phyloP scores from a whole-genome alignment of 2,888 invertebrate genomes.

The Diadromus collaris region DNA sequence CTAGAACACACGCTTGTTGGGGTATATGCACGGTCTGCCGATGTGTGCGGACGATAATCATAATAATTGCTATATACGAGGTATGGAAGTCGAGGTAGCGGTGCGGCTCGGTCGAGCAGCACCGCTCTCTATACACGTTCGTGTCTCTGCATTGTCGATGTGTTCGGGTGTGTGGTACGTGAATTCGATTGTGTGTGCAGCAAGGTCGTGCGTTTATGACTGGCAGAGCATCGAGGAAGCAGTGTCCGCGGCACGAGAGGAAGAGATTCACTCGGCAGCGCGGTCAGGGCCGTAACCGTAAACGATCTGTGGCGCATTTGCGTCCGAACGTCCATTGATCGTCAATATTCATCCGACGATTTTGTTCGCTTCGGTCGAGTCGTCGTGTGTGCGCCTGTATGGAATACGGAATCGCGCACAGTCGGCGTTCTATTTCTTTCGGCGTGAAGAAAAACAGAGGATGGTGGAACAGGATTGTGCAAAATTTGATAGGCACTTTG shows the following conservation, averaged over 20 bases:
- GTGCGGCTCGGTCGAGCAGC: slow-evolving; percentile 2
- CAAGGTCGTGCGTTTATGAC: slow-evolving; percentile 39
- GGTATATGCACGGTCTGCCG: not conserved
- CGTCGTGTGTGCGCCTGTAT: not conserved
- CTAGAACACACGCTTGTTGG: not conserved
- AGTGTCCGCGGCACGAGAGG: slow-evolving; percentile 17
- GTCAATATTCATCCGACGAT: not conserved
- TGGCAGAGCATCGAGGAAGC: slow-evolving; percentile 20
- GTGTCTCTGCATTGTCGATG: not conserved
- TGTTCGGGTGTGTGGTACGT: slow-evolving; percentile 2
- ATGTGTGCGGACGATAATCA: slow-evolving; percentile 2
- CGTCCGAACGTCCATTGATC: not conserved
- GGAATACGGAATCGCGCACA: not conserved
- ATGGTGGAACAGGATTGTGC: not conserved
- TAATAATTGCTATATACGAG: slow-evolving; percentile 2
- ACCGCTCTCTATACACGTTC: not conserved
- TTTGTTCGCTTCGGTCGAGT: not conserved
- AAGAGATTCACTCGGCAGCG: slow-evolving; percentile 11
- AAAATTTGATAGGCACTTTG: no score
- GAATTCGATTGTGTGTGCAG: slow-evolving; percentile 12
- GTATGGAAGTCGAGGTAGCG: not conserved
- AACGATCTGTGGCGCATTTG: slow-evolving; percentile 27
- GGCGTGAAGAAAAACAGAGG: not conserved
- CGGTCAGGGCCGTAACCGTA: slow-evolving; percentile 40
- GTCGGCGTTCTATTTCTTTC: not conserved